Conservation (phyloP, 2,888 invertebrate genomes). For the Platycheirus albimanus region DNA sequence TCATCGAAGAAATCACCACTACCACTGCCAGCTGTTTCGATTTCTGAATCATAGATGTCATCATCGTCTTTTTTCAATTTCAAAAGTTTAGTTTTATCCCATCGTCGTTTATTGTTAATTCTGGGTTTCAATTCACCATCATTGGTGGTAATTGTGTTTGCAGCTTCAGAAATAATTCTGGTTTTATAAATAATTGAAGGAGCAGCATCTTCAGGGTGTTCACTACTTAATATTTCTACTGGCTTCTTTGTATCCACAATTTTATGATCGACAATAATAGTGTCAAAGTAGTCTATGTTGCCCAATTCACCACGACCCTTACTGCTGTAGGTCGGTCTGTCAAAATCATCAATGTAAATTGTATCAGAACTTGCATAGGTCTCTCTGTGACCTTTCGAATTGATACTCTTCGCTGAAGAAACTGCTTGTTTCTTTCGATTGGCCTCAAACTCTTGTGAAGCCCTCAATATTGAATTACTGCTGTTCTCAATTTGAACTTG, state of each 20-base stretch:
- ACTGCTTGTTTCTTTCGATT: neutral
- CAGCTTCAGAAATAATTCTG: conserved; percentile 21
- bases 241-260: neutral
- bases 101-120: conserved; percentile 45
- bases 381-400: conserved; percentile 30
- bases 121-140: conserved; percentile 21
- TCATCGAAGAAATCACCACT: conserved; percentile 75
- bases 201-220: conserved; percentile 12
- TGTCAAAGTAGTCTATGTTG: conserved; percentile 51
- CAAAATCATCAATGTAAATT: conserved; percentile 77
- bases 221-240: conserved; percentile 6
- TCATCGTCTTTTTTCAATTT: conserved; percentile 41
- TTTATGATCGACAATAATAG: conserved; percentile 59
- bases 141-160: neutral
- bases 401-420: conserved; percentile 24
- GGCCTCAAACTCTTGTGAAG: conserved; percentile 23
- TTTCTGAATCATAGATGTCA: conserved; percentile 57
- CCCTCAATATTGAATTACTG: conserved; percentile 2
- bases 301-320: conserved; percentile 42
- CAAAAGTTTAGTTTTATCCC: conserved; percentile 14
- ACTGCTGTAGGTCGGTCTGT: conserved; percentile 64
- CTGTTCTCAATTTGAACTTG: conserved; percentile 26
- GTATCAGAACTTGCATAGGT: conserved; percentile 66
- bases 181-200: conserved; percentile 21
- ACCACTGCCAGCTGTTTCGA: conserved; percentile 73